Conservation (phyloP, 2,113 vertebrate genomes). For the Zosterops lateralis region DNA sequence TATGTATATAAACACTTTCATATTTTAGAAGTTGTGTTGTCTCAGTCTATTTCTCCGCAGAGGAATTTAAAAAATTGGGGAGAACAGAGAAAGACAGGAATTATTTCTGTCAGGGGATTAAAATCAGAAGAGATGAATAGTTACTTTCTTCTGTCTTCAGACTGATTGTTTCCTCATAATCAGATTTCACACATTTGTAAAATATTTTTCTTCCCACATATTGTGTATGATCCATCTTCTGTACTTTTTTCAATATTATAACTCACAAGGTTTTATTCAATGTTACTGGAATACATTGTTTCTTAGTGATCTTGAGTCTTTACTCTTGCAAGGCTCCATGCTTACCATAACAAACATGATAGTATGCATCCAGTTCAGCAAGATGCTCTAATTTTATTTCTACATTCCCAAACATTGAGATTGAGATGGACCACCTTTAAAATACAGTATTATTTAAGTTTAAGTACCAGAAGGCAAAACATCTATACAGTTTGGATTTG, state of each 20-base stretch:
- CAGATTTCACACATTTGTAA: neutral
- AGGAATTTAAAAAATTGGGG: neutral
- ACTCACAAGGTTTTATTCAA: neutral
- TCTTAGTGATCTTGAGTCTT: neutral
- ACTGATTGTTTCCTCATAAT: neutral
- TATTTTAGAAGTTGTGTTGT: neutral
- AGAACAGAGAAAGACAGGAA: neutral
- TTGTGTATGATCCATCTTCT: fast-evolving
- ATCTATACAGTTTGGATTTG: neutral
- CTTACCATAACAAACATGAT: neutral
- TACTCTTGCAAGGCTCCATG: neutral
- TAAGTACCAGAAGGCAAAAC: neutral
- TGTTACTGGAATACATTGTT: neutral
- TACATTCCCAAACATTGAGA: neutral
- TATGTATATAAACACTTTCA: neutral
- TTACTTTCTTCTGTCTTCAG: neutral
- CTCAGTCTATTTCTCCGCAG: neutral
- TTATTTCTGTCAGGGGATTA: neutral
- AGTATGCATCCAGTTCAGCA: neutral
- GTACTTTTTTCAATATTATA: neutral
- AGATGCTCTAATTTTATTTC: neutral
- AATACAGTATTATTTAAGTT: neutral
- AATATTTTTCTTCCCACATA: neutral
- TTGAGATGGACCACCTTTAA: neutral
- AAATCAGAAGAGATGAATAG: neutral